phyloP scores from a whole-genome alignment of 1,140 invertebrate genomes.

The Diorhabda elongata region DNA sequence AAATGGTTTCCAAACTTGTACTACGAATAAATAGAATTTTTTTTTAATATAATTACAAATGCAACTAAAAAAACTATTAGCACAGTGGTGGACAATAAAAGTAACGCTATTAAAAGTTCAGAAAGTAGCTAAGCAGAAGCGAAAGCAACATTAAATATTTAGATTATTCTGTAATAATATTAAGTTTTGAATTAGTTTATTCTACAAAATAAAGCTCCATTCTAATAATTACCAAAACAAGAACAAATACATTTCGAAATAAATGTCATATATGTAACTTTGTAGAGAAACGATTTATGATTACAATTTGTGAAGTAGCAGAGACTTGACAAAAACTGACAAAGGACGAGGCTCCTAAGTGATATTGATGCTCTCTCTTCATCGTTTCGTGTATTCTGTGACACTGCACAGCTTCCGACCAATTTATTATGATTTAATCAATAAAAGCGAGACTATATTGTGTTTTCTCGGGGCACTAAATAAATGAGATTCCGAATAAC shows the following conservation, averaged over 20 bases:
- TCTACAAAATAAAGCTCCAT: too few relatives aligned
- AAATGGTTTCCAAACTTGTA: too few relatives aligned
- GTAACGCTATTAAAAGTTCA: too few relatives aligned
- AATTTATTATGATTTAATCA: slow-evolving; percentile 3
- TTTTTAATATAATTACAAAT: too few relatives aligned
- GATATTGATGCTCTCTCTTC: neutral
- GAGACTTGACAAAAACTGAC: neutral
- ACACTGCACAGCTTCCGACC: neutral
- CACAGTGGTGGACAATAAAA: too few relatives aligned
- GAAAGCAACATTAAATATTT: too few relatives aligned
- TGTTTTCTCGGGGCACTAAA: neutral
- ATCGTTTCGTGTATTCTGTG: slow-evolving; percentile 2
- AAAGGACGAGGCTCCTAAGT: slow-evolving; percentile 1
- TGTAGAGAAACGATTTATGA: neutral
- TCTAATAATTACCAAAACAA: neutral
- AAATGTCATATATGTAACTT: neutral
- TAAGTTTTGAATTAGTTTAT: too few relatives aligned
- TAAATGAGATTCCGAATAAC: neutral
- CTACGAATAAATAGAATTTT: too few relatives aligned
- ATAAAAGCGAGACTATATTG: neutral
- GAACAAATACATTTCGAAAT: neutral
- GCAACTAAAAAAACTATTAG: too few relatives aligned
- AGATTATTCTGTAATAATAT: too few relatives aligned
- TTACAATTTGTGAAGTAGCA: neutral
- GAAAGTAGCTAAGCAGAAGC: too few relatives aligned